These are phyloP conservation scores for Strigamia transsilvanica DNA, from an alignment of 2,888 invertebrate species.

Conservation along the genomic window DNA sequence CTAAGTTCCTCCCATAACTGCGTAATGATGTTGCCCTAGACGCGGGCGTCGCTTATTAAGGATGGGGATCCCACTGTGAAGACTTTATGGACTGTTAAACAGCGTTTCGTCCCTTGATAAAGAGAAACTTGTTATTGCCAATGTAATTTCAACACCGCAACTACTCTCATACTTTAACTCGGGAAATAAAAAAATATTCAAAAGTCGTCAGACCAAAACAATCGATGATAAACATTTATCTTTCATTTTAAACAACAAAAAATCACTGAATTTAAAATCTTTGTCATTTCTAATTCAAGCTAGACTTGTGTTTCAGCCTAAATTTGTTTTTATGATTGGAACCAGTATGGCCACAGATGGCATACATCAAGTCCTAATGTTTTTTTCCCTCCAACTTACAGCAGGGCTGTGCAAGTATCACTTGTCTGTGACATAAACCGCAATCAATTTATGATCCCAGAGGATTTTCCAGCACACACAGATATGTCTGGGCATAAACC, in stretches of 20 bases:
- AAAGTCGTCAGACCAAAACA: not conserved
- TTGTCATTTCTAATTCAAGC: no score
- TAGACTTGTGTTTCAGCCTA: no score
- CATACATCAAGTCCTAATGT: no score
- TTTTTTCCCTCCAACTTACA: no score
- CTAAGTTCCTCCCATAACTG: slow-evolving; percentile 20
- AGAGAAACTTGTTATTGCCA: slow-evolving; percentile 20
- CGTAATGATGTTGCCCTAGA: slow-evolving; percentile 20
- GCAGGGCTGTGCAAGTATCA: no score
- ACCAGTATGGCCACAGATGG: no score
- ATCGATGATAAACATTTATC: not conserved
- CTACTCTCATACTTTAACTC: slow-evolving; percentile 20
- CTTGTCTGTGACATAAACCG: no score
- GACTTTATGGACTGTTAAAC: slow-evolving; percentile 20
- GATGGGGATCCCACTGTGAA: slow-evolving; percentile 8
- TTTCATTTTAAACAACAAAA: not conserved
- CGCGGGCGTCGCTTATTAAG: slow-evolving; percentile 20
- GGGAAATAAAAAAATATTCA: slow-evolving; percentile 20
- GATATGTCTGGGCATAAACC: no score
- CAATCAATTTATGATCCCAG: no score
- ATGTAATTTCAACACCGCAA: slow-evolving; percentile 20
- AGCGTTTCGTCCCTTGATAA: slow-evolving; percentile 14
- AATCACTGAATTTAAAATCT: no score
- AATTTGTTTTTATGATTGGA: no score
- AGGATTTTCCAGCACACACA: no score